Evolutionary conservation across 2,888 invertebrate species (phyloP), one percentile per base, ranked within the genome.

Genomic region (Tipula confusa): DNA sequence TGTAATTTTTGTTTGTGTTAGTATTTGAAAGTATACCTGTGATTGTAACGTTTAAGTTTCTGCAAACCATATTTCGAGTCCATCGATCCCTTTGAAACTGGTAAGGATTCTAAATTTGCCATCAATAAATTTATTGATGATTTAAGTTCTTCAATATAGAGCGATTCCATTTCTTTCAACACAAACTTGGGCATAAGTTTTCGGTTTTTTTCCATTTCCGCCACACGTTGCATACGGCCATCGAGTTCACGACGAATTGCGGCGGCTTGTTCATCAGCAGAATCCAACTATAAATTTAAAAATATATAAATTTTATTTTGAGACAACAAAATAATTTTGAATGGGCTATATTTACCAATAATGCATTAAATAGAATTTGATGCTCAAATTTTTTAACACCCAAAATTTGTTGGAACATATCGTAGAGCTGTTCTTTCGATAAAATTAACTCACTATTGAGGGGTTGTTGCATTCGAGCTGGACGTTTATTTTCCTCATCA

Each of bases 321-420:
- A n/a, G n/a, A n/a, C n/a, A 82, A 31, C 38, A 15, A 13, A 29
- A 6, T 36, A 4, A 28, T 13, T 38, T 36, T 29, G 24, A 7
- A 38, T n/a, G n/a, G n/a, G n/a, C n/a, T 64, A 64, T 83, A 86
- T 89, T 89, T 90, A 96, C 96, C 94, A 97, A 95, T 88, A 99
- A 93, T 86, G 99, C 98, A 92, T 99, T 99, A 91, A 97, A 99
- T 85, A 99, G 93, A 87, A 99, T 94, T 91, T 99, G 99, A 90
- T 99, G 99, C 90, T 99, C 99, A 90, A 99, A 99, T 90, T 99
- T 99, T 92, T 99, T 99, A 83, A 99, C 97, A 83, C 96, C 96
- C 85, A 99, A 92, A 86, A 99, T 98, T 90, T 98, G 98, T 90
- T 99, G 99, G 90, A 99, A 99, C 98, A 99, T 98, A 90, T 99